A percentile compares a stretch with the other conserved stretches of the same genome.
Conservation (phyloP, 2,797 vertebrate species). For the Enteromius mattozi region DNA sequence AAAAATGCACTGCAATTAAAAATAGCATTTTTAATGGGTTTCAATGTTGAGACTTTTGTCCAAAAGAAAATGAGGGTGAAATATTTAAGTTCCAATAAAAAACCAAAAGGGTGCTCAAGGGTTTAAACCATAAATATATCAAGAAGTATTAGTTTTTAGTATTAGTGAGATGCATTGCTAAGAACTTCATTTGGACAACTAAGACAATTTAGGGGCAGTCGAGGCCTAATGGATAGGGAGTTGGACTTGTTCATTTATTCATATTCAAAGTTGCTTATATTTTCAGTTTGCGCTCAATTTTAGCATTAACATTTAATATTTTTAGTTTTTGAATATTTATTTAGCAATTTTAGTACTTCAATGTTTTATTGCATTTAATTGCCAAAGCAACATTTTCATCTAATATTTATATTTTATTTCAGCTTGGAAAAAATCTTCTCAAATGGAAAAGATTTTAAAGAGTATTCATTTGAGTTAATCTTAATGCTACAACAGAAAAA, state of each 20-base stretch:
- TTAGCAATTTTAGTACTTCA: background rate
- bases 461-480: background rate
- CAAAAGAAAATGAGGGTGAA: too few relatives aligned
- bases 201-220: too few relatives aligned
- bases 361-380: background rate
- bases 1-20: too few relatives aligned
- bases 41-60: too few relatives aligned
- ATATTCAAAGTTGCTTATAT: background rate
- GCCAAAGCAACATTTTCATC: background rate
- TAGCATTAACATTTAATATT: too few relatives aligned
- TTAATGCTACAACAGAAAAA: background rate
- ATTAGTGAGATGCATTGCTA: too few relatives aligned
- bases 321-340: background rate
- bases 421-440: background rate
- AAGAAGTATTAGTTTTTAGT: background rate
- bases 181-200: too few relatives aligned
- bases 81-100: too few relatives aligned
- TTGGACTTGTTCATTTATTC: background rate
- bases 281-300: background rate
- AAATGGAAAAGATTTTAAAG: background rate
- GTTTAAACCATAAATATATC: background rate
- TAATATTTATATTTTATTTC: background rate
- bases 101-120: too few relatives aligned
- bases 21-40: too few relatives aligned
- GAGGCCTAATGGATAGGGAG: too few relatives aligned